Evolutionary conservation across 2,888 invertebrate species (phyloP).

Genomic region (Xanthia icteritia): DNA sequence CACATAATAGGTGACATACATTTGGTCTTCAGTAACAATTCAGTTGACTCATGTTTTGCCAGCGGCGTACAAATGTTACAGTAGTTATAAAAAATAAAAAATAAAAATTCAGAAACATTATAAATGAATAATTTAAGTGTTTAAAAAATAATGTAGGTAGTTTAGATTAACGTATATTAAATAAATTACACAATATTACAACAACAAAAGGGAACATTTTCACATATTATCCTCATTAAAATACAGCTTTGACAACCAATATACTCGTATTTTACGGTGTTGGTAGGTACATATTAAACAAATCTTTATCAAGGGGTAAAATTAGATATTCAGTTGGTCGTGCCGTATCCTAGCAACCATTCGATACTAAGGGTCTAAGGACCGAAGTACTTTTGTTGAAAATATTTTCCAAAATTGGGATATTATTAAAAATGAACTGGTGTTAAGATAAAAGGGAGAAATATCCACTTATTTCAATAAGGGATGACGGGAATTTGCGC

Average conservation of each 20-base stretch:
- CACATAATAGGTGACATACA: neutral
- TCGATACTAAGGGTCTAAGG: constrained; percentile 51
- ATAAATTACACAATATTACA: neutral
- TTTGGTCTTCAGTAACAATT: neutral
- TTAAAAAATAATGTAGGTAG: neutral
- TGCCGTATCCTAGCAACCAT: constrained; percentile 84
- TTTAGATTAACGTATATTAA: too few relatives aligned
- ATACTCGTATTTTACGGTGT: constrained; percentile 37
- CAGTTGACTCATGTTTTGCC: neutral
- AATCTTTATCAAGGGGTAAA: constrained; percentile 76
- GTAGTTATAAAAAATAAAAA: neutral
- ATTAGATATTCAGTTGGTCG: constrained; percentile 77
- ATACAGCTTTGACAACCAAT: constrained; percentile 8
- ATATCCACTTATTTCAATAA: constrained; percentile 52
- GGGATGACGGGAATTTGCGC: constrained; percentile 19
- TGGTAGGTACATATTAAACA: constrained; percentile 27
- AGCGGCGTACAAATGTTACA: neutral
- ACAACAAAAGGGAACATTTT: neutral
- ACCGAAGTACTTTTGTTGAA: constrained; percentile 36
- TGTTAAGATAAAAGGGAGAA: constrained; percentile 48
- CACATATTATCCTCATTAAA: constrained; percentile 21
- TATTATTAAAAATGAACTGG: constrained; percentile 58
- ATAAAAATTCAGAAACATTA: neutral
- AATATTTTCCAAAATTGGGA: constrained; percentile 61
- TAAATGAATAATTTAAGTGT: neutral